phyloP scores from a whole-genome alignment of 2,888 invertebrate species.

The Latrodectus elegans region DNA sequence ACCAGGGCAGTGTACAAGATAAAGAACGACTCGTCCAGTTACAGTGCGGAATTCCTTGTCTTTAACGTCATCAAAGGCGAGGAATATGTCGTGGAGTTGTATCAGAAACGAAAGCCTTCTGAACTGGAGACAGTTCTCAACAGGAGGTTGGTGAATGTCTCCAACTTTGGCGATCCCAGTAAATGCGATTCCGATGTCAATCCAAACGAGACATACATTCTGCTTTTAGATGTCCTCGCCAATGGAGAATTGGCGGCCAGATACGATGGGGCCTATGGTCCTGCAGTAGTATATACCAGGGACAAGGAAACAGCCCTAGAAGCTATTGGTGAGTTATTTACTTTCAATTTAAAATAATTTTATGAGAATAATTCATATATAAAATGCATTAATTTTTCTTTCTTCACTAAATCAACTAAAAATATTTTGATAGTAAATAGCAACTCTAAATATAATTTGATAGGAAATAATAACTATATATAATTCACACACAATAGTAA shows the following conservation, averaged over 20 bases:
- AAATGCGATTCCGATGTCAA: constrained; percentile 57
- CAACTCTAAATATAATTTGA: too few relatives aligned
- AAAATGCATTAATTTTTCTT: too few relatives aligned
- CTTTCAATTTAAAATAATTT: neutral
- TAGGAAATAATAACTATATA: too few relatives aligned
- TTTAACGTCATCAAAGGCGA: constrained; percentile 63
- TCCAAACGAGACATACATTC: constrained; percentile 62
- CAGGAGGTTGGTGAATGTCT: constrained; percentile 55
- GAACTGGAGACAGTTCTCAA: constrained; percentile 51
- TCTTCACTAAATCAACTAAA: too few relatives aligned
- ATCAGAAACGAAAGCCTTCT: constrained; percentile 43
- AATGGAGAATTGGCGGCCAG: constrained; percentile 50
- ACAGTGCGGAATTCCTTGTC: constrained; percentile 59
- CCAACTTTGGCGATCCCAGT: constrained; percentile 57
- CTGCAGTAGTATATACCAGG: constrained; percentile 53
- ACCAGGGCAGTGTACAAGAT: constrained; percentile 53
- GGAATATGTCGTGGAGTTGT: constrained; percentile 41
- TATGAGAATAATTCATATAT: too few relatives aligned
- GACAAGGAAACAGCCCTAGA: constrained; percentile 59
- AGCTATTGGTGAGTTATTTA: constrained; percentile 48
- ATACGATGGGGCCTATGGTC: constrained; percentile 56
- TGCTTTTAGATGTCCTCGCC: constrained; percentile 47
- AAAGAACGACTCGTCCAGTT: constrained; percentile 18
- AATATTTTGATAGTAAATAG: too few relatives aligned
- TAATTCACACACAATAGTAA: too few relatives aligned